Percentiles rank a stretch among this genome's conserved stretches.
These are phyloP conservation scores for Trematomus bernacchii DNA, from an alignment of 2,797 vertebrate genomes.

Conservation along the genomic window DNA sequence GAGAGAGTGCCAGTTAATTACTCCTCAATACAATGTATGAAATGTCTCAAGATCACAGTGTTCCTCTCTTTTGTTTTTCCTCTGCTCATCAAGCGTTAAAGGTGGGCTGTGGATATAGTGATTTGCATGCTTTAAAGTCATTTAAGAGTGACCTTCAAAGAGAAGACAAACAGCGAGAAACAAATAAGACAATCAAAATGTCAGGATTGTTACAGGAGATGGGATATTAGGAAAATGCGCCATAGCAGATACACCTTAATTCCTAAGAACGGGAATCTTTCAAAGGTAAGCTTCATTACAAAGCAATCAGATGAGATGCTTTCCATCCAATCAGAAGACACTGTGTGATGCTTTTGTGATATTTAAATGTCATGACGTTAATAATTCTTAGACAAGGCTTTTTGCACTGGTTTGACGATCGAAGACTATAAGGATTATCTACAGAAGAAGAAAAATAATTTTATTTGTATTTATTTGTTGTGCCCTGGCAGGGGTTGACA, in stretches of 20 bases:
- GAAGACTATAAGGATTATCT: constrained; percentile 30
- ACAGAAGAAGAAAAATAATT: neutral
- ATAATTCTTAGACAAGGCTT: constrained; percentile 44
- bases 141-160: constrained; percentile 87
- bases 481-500: neutral
- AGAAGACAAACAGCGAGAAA: constrained; percentile 74
- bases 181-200: constrained; percentile 85
- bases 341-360: constrained; percentile 26
- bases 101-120: constrained; percentile 63
- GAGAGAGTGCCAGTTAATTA: constrained; percentile 5
- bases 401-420: neutral
- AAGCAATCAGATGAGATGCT: constrained; percentile 63
- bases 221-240: constrained; percentile 63
- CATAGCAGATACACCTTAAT: constrained; percentile 73
- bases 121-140: constrained; percentile 86
- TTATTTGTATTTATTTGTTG: too few species aligned
- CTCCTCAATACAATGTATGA: neutral
- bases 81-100: constrained; percentile 37
- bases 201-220: constrained; percentile 79
- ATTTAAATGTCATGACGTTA: constrained; percentile 70
- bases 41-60: neutral
- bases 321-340: constrained; percentile 40
- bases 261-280: constrained; percentile 65
- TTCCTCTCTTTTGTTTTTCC: constrained; percentile 2
- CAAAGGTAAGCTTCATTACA: constrained; percentile 63